Evolutionary conservation across 2,113 vertebrate genomes (phyloP), one percentile per base, ranked within the genome.

Genomic region (Brachirus orientalis): DNA sequence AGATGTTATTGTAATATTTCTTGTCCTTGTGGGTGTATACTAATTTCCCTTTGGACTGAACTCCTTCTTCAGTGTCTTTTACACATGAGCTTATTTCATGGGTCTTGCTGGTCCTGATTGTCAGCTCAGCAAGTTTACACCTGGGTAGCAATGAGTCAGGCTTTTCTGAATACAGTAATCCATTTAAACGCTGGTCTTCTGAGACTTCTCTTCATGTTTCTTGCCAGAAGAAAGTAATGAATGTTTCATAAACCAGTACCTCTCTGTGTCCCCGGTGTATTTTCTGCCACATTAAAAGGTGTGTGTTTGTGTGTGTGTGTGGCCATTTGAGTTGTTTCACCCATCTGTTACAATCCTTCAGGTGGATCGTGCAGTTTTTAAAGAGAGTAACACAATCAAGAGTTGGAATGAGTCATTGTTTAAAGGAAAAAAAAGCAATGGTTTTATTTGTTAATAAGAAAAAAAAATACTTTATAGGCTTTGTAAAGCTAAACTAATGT

Each of bases 81-180:
- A 36, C 16, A 65, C 20, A 41, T 60, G 14, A 38, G 43, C 58
- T 66, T 51, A 46, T 79, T 69, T 75, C 61, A 36, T 36, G 53
- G 64, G 18, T 41, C 19, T 53, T 33, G 60, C 69, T 77, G 44
- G 44, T 55, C 19, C 55, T 58, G 84, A 85, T 64, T 88, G 75
- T 81, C 56, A 58, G 55, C 81, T 81, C 79, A 85, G 82, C 68
- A 79, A 72, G 82, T 90, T 78, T 86, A 76, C 70, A 79, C 77
- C 72, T 70, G 69, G 43, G 38, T 57, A 56, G 57, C 84, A 85
- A 86, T 69, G 37, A 85, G 59, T 85, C 79, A 54, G n/a, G 77
- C 66, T 82, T 84, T 80, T 88, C 77, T 85, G 75, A 78, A 82
- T 85, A 77, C 51, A 20, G 41, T 83, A 77, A 87, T 86, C 71